phyloP scores from a whole-genome alignment of 2,888 invertebrate species.

The Euphydryas editha region DNA sequence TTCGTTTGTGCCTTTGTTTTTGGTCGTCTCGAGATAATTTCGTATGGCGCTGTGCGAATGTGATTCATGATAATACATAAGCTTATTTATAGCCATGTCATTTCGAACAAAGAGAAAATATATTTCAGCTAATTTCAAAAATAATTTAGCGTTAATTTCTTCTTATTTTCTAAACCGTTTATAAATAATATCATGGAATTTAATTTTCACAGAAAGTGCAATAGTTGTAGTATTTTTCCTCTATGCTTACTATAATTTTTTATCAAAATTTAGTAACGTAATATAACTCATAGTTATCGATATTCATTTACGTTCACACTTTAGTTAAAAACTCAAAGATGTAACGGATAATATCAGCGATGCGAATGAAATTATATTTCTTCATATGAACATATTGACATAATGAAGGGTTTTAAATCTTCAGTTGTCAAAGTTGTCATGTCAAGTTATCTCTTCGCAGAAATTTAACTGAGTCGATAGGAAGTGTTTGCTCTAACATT shows the following conservation, averaged over 20 bases:
- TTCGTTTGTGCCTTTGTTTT: conserved; percentile 22
- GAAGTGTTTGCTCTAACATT: conserved; percentile 4
- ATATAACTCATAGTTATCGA: background rate
- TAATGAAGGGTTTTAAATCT: conserved; percentile 52
- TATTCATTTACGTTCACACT: conserved; percentile 1
- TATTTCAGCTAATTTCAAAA: conserved; percentile 7
- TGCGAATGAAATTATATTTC: conserved; percentile 45
- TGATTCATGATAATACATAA: conserved; percentile 33
- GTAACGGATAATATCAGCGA: conserved; percentile 16
- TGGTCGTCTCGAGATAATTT: conserved; percentile 27
- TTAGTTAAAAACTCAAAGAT: conserved; percentile 10
- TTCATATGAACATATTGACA: conserved; percentile 48
- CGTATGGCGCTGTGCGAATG: conserved; percentile 21
- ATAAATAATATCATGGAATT: no score
- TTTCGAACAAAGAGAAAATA: conserved; percentile 26
- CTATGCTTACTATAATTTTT: background rate
- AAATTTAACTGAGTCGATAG: background rate
- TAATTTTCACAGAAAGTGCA: no score
- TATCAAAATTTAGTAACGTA: background rate
- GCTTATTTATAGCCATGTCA: conserved; percentile 30
- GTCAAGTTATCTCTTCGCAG: conserved; percentile 23
- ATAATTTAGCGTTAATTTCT: background rate
- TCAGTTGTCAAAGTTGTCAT: conserved; percentile 43
- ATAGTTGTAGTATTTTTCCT: no score
- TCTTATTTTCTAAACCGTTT: background rate